Evolutionary conservation across 92 coral and sea anemone species (phyloP), one percentile per base, ranked within the genome.

Genomic region (Meandrina meandrites): DNA sequence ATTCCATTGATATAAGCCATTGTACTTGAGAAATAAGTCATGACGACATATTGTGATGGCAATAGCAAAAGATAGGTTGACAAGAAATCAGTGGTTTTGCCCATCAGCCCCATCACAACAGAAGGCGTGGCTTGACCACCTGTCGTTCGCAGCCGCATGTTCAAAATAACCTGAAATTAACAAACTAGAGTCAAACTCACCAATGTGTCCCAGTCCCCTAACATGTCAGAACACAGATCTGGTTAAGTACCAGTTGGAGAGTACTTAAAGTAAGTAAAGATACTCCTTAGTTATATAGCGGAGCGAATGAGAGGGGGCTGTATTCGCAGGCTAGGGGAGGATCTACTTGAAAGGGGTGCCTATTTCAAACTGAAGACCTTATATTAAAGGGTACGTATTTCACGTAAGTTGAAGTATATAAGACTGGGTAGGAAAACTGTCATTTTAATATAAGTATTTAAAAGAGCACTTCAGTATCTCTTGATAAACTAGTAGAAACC

Each of bases 1-100:
- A 91, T 76, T 24, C 91, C 94, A 88, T 91, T 91, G 78, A 91
- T 84, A 42, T 72, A 91, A 48, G 79, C 87, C 86, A 88, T 28
- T 21, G 94, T 79, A 37, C 92, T 69, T 72, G 92, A 62, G 83
- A 91, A 91, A 70, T 91, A 91, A 0, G 87, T 91, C 94, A 91
- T 91, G 89, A 88, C 75, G 19, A 84, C 75, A 74, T 88, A 80
- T 81, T 84, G 62, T 16, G 67, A 30, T 19, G 94, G 94, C 68
- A 88, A 54, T 54, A 1, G 28, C 81, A 84, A 45, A 28, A 91
- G 74, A 85, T 89, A 83, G 54, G 84, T 90, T 17, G 91, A 54
- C 75, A 91, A n/a, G 81, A 91, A 75, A 67, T 88, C 92, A 22
- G 86, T 36, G 18, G 89, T 91, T 81, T 91, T 89, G 16, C 79